Evolutionary conservation across 92 coral and sea anemone genomes (phyloP), one percentile per base, ranked within the genome.

Genomic region (Palythoa grandis): DNA sequence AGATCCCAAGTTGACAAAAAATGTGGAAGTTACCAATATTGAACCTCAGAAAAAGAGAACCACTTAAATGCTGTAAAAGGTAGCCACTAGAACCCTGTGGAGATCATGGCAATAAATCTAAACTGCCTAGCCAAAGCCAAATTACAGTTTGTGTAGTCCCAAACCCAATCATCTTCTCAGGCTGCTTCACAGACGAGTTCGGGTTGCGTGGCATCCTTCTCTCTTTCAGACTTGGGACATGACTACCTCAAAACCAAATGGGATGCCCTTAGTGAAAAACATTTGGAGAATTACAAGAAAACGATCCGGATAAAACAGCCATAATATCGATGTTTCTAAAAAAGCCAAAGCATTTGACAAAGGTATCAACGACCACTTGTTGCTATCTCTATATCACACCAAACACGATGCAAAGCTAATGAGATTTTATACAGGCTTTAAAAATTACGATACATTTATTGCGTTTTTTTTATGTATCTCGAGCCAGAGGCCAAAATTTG

Each of bases 401-500:
- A 73, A 73, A 23, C 15, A 73, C 23, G 40, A 73, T 16, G 77
- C 43, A 43, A 43, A 8, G 1, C 50, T 43, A 43, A 43, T 43
- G 6, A 43, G 50, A 43, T 43, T 43, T 43, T n/a, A 72, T 53
- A 72, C 77, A 4, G 77, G 77, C 19, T 39, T 72, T 39, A 52
- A 72, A 43, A 72, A 72, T 17, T 72, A 72, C n/a, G 57, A 19
- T 14, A 72, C 54, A 1, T 72, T 72, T 40, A 43, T 39, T 24
- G 77, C 57, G 1, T 73, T 73, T 38, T 73, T 38, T 73, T 15
- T 24, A 40, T 9, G 23, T 72, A 72, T 14, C 53, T 72, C 19
- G 14, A 40, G 47, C 52, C 77, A 73, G 53, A 85, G 69, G 88
- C 82, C 5, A 72, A 74, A 24, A 74, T 43, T 43, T 48, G 57